phyloP scores from a whole-genome alignment of 2,113 vertebrate species.

The Mustelus asterias region DNA sequence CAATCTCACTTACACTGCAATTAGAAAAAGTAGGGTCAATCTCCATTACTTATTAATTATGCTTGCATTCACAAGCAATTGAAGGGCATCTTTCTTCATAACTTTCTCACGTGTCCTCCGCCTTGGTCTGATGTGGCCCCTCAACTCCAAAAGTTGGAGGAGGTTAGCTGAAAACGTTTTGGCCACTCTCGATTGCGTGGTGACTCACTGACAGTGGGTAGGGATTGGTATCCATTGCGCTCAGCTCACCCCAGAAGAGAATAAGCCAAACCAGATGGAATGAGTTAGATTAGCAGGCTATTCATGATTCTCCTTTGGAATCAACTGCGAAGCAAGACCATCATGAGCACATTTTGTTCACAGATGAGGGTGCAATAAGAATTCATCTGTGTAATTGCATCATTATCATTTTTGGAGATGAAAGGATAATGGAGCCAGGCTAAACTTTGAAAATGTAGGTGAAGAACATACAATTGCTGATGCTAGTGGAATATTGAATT shows the following conservation, averaged over 20 bases:
- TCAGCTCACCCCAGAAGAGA: neutral
- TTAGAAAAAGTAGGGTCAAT: neutral
- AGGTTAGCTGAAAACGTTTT: neutral
- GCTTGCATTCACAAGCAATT: neutral
- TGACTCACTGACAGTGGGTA: neutral
- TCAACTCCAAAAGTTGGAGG: neutral
- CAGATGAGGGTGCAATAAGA: neutral
- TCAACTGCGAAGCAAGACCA: neutral
- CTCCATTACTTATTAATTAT: neutral
- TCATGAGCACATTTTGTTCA: neutral
- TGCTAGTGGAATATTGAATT: conserved; percentile 17
- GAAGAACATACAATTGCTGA: neutral
- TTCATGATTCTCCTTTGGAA: neutral
- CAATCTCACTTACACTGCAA: neutral
- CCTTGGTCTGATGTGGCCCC: neutral
- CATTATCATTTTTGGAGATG: conserved; percentile 26
- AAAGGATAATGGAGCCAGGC: conserved; percentile 20
- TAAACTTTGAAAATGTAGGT: conserved; percentile 5
- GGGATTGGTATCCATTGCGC: neutral
- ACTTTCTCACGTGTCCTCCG: neutral
- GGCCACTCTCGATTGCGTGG: neutral
- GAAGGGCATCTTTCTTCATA: neutral
- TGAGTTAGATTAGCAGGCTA: neutral
- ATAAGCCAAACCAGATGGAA: neutral
- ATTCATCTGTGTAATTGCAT: conserved; percentile 5